phyloP scores from a whole-genome alignment of 1,140 invertebrate genomes.

The Bombus sibiricus region DNA sequence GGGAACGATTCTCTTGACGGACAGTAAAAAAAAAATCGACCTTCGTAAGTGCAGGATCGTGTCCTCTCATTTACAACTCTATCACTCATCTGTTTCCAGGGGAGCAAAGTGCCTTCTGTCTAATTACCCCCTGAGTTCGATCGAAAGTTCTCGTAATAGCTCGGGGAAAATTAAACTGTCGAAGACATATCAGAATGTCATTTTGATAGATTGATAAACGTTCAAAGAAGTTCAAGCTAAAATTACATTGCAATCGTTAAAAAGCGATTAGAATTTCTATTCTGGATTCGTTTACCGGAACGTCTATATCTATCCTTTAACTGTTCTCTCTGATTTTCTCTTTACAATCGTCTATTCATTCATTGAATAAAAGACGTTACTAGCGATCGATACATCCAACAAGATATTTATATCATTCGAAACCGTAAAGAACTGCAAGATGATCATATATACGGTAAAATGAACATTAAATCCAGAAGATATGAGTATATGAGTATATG shows the following conservation, averaged over 20 bases:
- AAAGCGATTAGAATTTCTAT: background rate
- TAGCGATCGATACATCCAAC: too few species aligned
- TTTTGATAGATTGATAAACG: constrained; percentile 9
- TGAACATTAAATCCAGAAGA: too few species aligned
- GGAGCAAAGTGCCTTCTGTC: background rate
- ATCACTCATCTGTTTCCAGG: background rate
- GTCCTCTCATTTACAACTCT: constrained; percentile 39
- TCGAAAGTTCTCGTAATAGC: background rate
- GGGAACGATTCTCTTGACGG: background rate
- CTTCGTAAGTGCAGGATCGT: constrained; percentile 45
- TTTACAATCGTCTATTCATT: background rate
- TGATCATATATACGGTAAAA: too few species aligned
- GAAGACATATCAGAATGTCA: constrained; percentile 9
- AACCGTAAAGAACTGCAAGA: background rate
- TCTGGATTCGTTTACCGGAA: background rate
- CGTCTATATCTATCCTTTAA: background rate
- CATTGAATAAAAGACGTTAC: background rate
- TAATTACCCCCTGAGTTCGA: constrained; percentile 31
- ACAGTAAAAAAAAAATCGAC: constrained; percentile 26
- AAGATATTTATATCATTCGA: too few species aligned
- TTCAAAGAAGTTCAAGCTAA: background rate
- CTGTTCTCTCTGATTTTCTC: background rate
- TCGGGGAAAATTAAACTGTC: constrained; percentile 23
- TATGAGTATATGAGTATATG: too few species aligned
- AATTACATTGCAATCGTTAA: background rate